Percentiles rank a stretch among this genome's conserved stretches.
Evolutionary conservation across 1,140 invertebrate species (phyloP).

Genomic region (Pygmarrhopalites habei): DNA sequence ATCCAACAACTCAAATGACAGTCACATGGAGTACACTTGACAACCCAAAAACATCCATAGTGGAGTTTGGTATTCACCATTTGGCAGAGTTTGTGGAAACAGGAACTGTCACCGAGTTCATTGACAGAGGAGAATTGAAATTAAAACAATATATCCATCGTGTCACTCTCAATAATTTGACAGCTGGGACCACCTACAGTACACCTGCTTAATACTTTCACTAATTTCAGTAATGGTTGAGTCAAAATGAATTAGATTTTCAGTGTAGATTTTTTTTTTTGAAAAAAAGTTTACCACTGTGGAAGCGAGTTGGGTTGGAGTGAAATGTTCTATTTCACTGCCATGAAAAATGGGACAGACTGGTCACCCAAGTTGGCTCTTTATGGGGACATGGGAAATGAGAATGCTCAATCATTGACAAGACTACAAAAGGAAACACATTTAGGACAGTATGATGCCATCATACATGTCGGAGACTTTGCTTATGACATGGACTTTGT

Average conservation of each 20-base stretch:
- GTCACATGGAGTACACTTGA: conserved; percentile 84
- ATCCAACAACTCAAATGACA: conserved; percentile 62
- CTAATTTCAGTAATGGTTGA: neutral
- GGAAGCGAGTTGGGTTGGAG: conserved; percentile 75
- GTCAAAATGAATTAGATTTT: conserved; percentile 13
- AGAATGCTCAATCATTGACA: conserved; percentile 43
- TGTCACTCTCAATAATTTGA: conserved; percentile 54
- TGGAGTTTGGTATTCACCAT: conserved; percentile 66
- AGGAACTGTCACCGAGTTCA: conserved; percentile 60
- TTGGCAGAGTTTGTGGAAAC: conserved; percentile 47
- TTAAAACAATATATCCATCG: conserved; percentile 73
- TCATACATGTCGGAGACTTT: conserved; percentile 53
- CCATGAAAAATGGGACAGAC: conserved; percentile 50
- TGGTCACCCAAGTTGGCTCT: conserved; percentile 48
- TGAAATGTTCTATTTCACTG: conserved; percentile 63
- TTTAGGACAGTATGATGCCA: conserved; percentile 47
- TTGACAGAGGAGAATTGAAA: conserved; percentile 66
- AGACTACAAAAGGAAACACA: conserved; percentile 47
- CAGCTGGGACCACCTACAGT: conserved; percentile 57
- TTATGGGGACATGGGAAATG: conserved; percentile 50
- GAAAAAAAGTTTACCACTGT: conserved; percentile 63
- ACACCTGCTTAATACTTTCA: conserved; percentile 38
- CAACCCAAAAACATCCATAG: conserved; percentile 59
- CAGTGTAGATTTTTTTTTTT: conserved; percentile 1
- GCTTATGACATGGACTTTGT: conserved; percentile 50